Evolutionary conservation across 1,140 invertebrate genomes (phyloP).

Genomic region (Vanessa atalanta): DNA sequence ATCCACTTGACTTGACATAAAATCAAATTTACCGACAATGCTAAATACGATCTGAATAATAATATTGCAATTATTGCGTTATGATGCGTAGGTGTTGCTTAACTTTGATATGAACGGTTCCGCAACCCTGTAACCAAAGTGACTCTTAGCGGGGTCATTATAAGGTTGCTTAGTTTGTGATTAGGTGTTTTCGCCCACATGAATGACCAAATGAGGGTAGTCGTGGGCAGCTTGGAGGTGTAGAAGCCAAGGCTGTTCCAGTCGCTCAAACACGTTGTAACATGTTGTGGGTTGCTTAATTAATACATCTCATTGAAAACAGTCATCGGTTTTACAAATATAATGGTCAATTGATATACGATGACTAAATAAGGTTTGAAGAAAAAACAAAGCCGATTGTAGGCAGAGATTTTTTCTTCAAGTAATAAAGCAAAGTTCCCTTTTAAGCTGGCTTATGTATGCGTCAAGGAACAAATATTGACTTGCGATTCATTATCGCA

Average conservation of each 20-base stretch:
- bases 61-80: conserved; percentile 58
- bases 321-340: conserved; percentile 54
- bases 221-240: conserved; percentile 76
- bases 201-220: conserved; percentile 78
- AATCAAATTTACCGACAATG: conserved; percentile 37
- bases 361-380: conserved; percentile 25
- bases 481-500: conserved; percentile 67
- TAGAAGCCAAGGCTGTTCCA: conserved; percentile 75
- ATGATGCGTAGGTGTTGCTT: conserved; percentile 61
- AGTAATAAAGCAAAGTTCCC: conserved; percentile 9
- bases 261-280: conserved; percentile 62
- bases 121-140: conserved; percentile 70
- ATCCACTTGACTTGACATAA: conserved; percentile 22
- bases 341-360: conserved; percentile 38
- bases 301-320: conserved; percentile 62
- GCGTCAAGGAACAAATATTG: conserved; percentile 65
- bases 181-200: conserved; percentile 71
- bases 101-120: conserved; percentile 61
- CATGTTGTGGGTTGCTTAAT: conserved; percentile 73
- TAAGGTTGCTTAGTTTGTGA: conserved; percentile 71
- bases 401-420: neutral
- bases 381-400: conserved; percentile 9
- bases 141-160: conserved; percentile 70
- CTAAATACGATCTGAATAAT: conserved; percentile 40
- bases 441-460: conserved; percentile 25